phyloP scores from a whole-genome alignment of 64 coral and sea anemone species.

The Cladopsammia gracilis region DNA sequence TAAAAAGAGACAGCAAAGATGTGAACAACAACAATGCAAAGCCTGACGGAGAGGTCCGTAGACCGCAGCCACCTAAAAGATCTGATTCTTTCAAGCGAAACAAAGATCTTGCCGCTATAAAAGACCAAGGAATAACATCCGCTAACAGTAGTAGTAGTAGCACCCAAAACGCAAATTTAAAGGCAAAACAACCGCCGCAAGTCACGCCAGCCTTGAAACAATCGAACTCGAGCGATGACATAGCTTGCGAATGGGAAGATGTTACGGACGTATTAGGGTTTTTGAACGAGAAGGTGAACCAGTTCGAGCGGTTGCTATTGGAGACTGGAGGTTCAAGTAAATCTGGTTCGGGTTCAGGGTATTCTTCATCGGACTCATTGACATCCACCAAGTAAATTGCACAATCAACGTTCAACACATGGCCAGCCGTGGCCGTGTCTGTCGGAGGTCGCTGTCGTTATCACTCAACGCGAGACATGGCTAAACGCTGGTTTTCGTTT shows the following conservation, averaged over 20 bases:
- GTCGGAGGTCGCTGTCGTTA: not conserved
- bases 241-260: constrained; percentile 89
- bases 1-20: constrained; percentile 26
- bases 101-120: constrained; percentile 52
- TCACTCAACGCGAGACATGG: not conserved
- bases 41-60: constrained; percentile 8
- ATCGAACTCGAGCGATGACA: constrained; percentile 76
- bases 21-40: constrained; percentile 32
- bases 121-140: constrained; percentile 19
- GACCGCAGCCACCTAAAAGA: constrained; percentile 88
- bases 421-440: not conserved
- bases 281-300: constrained; percentile 96
- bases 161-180: constrained; percentile 22
- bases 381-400: constrained; percentile 42
- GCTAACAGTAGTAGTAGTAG: not conserved
- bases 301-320: constrained; percentile 89
- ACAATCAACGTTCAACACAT: not conserved
- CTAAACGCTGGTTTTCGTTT: not conserved
- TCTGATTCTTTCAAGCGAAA: constrained; percentile 94
- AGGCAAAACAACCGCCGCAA: constrained; percentile 32
- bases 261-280: constrained; percentile 92
- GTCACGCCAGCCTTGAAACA: constrained; percentile 50
- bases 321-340: constrained; percentile 81
- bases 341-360: constrained; percentile 60
- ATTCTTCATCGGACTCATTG: constrained; percentile 68